Conservation (phyloP, 2,113 vertebrate genomes). For the Mandrillus leucophaeus region DNA sequence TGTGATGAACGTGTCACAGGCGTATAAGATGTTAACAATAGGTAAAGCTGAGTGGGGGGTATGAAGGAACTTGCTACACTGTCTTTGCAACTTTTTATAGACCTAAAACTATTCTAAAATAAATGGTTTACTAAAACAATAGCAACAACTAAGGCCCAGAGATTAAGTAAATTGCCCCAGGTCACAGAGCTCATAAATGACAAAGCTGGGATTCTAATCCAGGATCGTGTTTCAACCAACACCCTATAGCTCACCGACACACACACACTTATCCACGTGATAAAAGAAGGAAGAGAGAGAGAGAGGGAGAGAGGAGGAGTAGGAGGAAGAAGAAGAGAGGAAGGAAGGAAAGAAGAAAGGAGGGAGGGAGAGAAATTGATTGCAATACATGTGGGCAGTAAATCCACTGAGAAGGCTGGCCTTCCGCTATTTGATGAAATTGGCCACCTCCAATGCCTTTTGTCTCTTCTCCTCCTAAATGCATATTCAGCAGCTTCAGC, state of each 20-base stretch:
- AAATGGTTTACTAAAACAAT: neutral
- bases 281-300: neutral
- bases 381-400: neutral
- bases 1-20: neutral
- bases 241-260: neutral
- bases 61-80: neutral
- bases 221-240: neutral
- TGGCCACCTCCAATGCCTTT: neutral
- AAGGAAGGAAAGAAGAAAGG: neutral
- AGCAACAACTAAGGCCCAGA: neutral
- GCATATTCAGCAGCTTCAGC: neutral
- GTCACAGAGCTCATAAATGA: neutral
- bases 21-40: fast-evolving
- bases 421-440: neutral
- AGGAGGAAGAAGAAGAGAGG: too few relatives aligned
- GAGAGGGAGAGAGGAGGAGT: too few relatives aligned
- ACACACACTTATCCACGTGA: neutral
- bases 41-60: neutral
- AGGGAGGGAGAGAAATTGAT: too few relatives aligned
- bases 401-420: neutral
- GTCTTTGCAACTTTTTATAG: neutral
- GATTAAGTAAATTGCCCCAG: neutral
- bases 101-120: neutral
- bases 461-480: neutral
- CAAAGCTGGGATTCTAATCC: neutral